Evolutionary conservation across 23 tunicate species (phyloP).

Genomic region (Halocynthia aurantium): DNA sequence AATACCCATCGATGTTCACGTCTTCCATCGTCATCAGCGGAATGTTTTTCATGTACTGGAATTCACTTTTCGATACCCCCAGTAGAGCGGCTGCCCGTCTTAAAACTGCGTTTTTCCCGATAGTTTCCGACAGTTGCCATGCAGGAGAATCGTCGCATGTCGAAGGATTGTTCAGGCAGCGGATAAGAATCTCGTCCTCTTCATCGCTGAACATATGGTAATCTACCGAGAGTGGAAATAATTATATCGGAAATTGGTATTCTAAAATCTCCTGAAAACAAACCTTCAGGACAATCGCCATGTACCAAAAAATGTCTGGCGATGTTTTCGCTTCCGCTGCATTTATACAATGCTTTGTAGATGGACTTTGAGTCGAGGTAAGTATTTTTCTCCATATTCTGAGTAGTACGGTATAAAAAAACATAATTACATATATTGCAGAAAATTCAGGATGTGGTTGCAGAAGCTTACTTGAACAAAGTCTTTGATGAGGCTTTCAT

Average conservation of each 20-base stretch:
- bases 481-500: constrained; percentile 5
- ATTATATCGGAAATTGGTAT: too few species aligned
- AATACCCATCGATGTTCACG: too few species aligned
- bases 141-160: constrained; percentile 18
- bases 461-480: constrained; percentile 1
- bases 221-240: too few species aligned
- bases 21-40: background rate
- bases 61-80: constrained; percentile 9
- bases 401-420: too few species aligned
- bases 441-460: too few species aligned
- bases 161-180: constrained; percentile 9
- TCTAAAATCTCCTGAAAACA: background rate
- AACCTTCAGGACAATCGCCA: constrained; percentile 13
- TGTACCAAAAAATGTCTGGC: constrained; percentile 12
- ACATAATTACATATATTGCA: too few species aligned
- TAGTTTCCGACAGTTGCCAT: background rate
- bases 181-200: constrained; percentile 2
- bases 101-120: background rate
- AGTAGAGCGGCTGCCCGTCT: constrained; percentile 19
- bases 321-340: constrained; percentile 14
- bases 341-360: constrained; percentile 13
- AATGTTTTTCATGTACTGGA: constrained; percentile 15
- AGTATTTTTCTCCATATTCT: background rate
- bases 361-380: background rate
- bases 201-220: background rate